Base-by-base conservation (phyloP, 2,888 invertebrate genomes). In the Empis livida region DNA sequence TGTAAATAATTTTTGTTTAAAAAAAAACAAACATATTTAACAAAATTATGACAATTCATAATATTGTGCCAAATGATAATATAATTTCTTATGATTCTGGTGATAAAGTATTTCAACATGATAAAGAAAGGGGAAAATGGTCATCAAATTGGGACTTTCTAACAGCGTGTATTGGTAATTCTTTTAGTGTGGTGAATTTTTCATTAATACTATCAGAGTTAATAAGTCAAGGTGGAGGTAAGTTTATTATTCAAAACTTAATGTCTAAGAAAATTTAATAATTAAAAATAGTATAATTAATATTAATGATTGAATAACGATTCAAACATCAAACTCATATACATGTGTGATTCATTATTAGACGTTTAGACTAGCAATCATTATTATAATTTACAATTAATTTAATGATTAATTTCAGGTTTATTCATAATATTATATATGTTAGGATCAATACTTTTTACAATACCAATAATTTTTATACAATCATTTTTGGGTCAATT, bases 401-500 rank as follows among this genome's bases (percentile, higher is more conserved):
- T 20, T 20, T 20, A 5, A 20, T 20, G 5, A 5, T 20, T 27
- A 27, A 27, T 27, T 27, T 27, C 23, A 27, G 23, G 2, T 27
- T 4, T 27, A 9, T 4, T 27, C 23, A 27, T 27, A 27, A 6
- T 27, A 6, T 6, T 27, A 2, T 45, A 45, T 40, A 3, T 30
- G 6, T 1, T 51, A 3, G 40, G 38, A 2, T 10, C 51, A 32
- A 14, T 44, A 8, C 8, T 46, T 10, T 54, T 48, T 27, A 41
- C 48, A 20, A 81, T 91, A 51, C 92, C 92, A 1, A 74, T 91
- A 57, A 90, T 91, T 64, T 84, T 89, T 60, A 73, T 92, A 74
- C 92, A 93, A 70, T 82, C 88, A 2, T 80, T 84, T 38, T 71
- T 92, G 58, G 92, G 92, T 42, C 92, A 92, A 63, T 88, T 89